Conservation (phyloP, 2,888 invertebrate species). For the Pristionchus entomophagus region DNA sequence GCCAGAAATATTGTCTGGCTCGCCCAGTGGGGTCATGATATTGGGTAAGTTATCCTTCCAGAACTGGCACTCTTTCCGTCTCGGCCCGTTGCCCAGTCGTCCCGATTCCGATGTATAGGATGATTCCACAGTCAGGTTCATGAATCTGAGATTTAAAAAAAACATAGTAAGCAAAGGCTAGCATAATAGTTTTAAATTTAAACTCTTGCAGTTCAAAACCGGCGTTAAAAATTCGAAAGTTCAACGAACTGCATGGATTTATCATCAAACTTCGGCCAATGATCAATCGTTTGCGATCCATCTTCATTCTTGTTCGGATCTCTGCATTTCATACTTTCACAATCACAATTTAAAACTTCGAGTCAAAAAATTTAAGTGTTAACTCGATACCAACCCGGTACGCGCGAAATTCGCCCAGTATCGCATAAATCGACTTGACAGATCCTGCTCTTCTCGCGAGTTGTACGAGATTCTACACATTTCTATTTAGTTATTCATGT, state of each 20-base stretch:
- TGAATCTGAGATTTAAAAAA: no score
- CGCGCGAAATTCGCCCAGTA: conserved; percentile 97
- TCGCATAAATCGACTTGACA: conserved; percentile 90
- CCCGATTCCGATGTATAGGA: conserved; percentile 57
- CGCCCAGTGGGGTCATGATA: conserved; percentile 78
- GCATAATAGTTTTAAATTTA: no score
- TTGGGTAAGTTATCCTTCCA: conserved; percentile 96
- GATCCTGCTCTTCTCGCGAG: conserved; percentile 87
- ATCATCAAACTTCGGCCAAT: conserved; percentile 91
- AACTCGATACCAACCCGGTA: conserved; percentile 84
- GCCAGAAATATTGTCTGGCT: no score
- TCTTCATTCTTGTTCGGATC: conserved; percentile 76
- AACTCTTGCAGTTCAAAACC: no score
- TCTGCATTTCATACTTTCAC: conserved; percentile 62
- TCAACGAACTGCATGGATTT: conserved; percentile 83
- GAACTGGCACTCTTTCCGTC: conserved; percentile 87
- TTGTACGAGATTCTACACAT: conserved; percentile 82
- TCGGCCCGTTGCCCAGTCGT: conserved; percentile 85
- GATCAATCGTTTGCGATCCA: conserved; percentile 81
- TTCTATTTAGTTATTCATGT: no score
- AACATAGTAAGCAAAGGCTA: no score
- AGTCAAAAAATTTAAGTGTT: background rate
- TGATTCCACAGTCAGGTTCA: conserved; percentile 85
- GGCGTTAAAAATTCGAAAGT: background rate
- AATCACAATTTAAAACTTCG: no score